Evolutionary conservation across 2,888 invertebrate genomes (phyloP).

Genomic region (Thalpophila matura): DNA sequence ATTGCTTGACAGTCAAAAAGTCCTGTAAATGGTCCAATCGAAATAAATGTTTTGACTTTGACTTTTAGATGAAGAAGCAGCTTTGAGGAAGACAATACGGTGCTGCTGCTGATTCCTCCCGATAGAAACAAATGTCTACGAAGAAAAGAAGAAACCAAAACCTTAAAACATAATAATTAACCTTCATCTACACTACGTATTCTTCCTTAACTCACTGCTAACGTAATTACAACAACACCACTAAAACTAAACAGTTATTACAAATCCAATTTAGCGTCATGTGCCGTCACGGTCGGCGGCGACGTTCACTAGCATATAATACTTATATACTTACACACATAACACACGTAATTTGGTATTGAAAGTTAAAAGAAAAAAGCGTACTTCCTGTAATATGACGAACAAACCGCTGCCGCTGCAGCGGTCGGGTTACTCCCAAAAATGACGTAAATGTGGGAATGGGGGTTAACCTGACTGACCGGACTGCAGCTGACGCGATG

Average conservation of each 20-base stretch:
- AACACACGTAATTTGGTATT: conserved; percentile 48
- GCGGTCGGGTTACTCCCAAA: conserved; percentile 32
- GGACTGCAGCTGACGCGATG: too few relatives aligned
- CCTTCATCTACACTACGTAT: conserved; percentile 16
- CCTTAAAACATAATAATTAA: neutral
- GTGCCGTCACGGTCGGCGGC: conserved; percentile 47
- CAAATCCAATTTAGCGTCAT: conserved; percentile 32
- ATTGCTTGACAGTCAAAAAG: too few relatives aligned
- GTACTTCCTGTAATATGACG: conserved; percentile 45
- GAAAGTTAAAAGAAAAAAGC: conserved; percentile 47
- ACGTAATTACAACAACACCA: conserved; percentile 43
- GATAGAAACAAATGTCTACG: neutral
- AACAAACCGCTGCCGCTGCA: conserved; percentile 1
- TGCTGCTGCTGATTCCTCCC: too few relatives aligned
- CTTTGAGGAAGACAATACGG: too few relatives aligned
- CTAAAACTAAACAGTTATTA: conserved; percentile 36
- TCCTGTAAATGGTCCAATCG: too few relatives aligned
- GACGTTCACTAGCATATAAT: conserved; percentile 45
- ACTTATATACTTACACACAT: conserved; percentile 38
- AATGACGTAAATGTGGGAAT: neutral
- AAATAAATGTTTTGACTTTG: too few relatives aligned
- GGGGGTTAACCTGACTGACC: conserved; percentile 11
- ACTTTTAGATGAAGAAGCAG: too few relatives aligned
- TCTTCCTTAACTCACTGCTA: conserved; percentile 11
- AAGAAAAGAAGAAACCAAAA: conserved; percentile 5